Evolutionary conservation across 2,888 invertebrate species (phyloP), one percentile per base, ranked within the genome.

Genomic region (Meteorus colon): DNA sequence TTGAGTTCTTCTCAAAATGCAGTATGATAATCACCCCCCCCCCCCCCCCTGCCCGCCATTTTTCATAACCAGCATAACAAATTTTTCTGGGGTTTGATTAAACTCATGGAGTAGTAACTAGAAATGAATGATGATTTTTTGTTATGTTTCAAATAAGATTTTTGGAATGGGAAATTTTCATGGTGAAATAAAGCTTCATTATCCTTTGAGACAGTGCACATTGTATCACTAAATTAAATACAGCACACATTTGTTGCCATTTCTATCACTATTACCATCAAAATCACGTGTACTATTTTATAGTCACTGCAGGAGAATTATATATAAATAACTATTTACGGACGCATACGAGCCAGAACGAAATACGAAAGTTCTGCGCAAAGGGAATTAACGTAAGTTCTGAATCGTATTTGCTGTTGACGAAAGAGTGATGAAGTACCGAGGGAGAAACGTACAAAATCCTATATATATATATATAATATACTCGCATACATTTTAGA

Each of bases 311-410:
- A 60, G 31, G 73, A 74, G 78, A 77, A 80, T 79, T 79, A 76
- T 71, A 78, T 79, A 70, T 74, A 79, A 74, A 78, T 48, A n/a
- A 55, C 24, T 6, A 19, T 75, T 67, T 73, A 74, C 68, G 62
- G 77, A 68, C 74, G 74, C 66, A 70, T 72, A 60, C 74, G 73
- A 74, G 78, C 76, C 75, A 68, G 68, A 77, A 76, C 71, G 76
- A 80, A 79, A 80, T 79, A 78, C 78, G 80, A 80, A 80, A 79
- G 78, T 79, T 79, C 76, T 69, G 66, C 29, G 73, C 19, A 6
- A 2, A 55, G 77, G 78, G 80, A 79, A 80, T 80, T 80, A 79
- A 74, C 80, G 79, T 78, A 79, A 80, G 78, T 80, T 80, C 75
- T 77, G 77, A 80, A 79, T 78, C 75, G 75, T 55, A 74, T 66